Base-by-base conservation (phyloP, 1,140 invertebrate genomes). In the Drosophila fuyamai region DNA sequence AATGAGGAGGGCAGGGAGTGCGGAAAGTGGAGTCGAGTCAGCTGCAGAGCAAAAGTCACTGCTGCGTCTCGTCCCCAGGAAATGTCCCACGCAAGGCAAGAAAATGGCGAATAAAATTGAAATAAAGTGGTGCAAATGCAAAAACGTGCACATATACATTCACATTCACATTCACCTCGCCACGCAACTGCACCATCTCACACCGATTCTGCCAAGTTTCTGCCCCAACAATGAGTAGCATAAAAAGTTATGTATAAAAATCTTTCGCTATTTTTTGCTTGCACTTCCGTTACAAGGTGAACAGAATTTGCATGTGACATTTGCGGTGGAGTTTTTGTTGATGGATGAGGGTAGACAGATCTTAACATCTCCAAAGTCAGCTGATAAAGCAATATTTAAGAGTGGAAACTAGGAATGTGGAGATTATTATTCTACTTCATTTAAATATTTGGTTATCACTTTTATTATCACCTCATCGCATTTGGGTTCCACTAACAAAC, bases 71-170 rank as follows among this genome's bases (percentile, higher is more conserved):
- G 65, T 62, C 40, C 73, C 47, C 59, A 74, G 80, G 68, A 82
- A 82, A 82, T 81, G 79, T 82, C 50, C 72, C 77, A 81, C 66
- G 73, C 77, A 76, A 80, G 73, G 14, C 29, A 36, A 68, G 80
- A 63, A 82, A 82, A 82, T 81, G 79, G 81, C 59, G 68, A 82
- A 82, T 81, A 63, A 82, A 82, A 82, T 78, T 81, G 74, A 82
- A 81, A 81, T 82, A 82, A 78, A 81, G 77, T 77, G 79, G 74
- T 70, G 74, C 46, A 81, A 82, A 82, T 82, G 74, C 75, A 78
- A 82, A 78, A 60, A 74, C 18, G 60, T 46, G 57, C 35, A 80
- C 46, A 73, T 7, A 50, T 5, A 44, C 12, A 58, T 10, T 38
- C 32, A 72, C 29, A 63, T 13, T 9, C 29, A 32, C 29, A 41